phyloP scores from a whole-genome alignment of 2,113 vertebrate genomes.

The Catharus bicknelli region DNA sequence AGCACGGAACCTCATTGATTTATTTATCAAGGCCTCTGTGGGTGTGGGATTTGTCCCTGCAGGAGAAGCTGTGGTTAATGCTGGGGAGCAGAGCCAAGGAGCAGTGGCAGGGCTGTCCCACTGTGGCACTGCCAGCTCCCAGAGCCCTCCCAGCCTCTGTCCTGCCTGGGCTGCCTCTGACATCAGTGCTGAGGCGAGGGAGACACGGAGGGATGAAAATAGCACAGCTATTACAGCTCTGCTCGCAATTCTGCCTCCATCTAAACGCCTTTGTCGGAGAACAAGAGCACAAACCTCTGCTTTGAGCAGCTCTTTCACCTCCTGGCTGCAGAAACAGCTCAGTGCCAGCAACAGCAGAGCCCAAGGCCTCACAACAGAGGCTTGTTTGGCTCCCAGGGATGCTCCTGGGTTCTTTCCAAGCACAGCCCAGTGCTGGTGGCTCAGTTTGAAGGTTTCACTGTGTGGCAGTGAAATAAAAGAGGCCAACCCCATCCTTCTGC shows the following conservation, averaged over 20 bases:
- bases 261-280: background rate
- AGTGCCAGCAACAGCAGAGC: background rate
- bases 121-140: background rate
- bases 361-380: background rate
- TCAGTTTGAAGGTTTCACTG: background rate
- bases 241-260: background rate
- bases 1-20: background rate
- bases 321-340: background rate
- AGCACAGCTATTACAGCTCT: background rate
- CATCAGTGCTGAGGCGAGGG: background rate
- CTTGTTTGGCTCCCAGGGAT: background rate
- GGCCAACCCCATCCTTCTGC: background rate
- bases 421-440: background rate
- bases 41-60: background rate
- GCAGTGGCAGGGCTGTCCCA: background rate
- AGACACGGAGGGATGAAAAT: slow-evolving; percentile 35
- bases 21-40: slow-evolving; percentile 8
- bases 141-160: slow-evolving; percentile 1
- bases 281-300: background rate
- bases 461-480: background rate
- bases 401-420: background rate
- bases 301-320: background rate
- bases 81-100: background rate
- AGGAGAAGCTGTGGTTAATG: background rate
- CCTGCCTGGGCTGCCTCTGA: slow-evolving; percentile 32